Conservation (phyloP, 2,797 vertebrate species). For the Acrossocheilus fasciatus region DNA sequence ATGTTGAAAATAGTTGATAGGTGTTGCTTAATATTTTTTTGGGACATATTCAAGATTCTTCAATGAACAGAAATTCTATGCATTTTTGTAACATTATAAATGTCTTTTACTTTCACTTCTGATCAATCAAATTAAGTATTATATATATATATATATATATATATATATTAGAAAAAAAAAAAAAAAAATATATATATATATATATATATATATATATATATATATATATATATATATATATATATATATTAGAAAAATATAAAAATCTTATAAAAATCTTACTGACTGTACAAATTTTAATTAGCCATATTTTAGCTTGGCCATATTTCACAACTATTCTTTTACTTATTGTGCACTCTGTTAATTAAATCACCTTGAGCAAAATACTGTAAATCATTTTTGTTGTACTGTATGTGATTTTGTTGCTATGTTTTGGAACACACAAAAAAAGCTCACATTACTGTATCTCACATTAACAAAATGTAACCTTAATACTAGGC, state of each 20-base stretch:
- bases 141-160: no score
- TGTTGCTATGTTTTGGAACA: not conserved
- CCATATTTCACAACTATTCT: not conserved
- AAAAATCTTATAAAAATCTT: not conserved
- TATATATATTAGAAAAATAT: no score
- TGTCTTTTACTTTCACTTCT: not conserved
- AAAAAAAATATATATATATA: no score
- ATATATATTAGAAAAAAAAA: no score
- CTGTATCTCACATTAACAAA: not conserved
- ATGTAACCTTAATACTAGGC: not conserved
- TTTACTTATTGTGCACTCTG: not conserved
- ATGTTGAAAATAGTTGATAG: not conserved
- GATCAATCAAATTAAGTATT: not conserved
- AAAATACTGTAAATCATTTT: not conserved
- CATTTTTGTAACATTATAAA: not conserved
- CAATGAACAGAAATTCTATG: not conserved
- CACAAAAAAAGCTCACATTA: not conserved
- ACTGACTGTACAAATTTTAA: not conserved
- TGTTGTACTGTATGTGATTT: not conserved
- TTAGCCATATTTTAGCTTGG: not conserved
- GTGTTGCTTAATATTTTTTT: not conserved
- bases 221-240: no score
- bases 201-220: no score
- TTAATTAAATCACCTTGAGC: not conserved
- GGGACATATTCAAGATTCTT: not conserved